Conservation (phyloP, 2,888 invertebrate species). For the Leptothorax acervorum region DNA sequence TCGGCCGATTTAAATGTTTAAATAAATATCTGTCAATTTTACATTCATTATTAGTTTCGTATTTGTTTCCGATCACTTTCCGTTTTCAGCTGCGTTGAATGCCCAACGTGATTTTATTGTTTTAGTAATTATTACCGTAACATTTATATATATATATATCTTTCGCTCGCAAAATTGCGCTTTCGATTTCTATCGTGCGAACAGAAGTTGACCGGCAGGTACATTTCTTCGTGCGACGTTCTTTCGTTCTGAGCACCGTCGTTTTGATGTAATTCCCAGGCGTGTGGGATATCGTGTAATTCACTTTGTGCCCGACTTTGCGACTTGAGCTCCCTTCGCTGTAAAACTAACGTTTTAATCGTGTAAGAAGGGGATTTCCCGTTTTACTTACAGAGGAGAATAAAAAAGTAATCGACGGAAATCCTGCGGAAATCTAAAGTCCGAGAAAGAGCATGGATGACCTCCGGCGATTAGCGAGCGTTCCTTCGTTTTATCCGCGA, state of each 20-base stretch:
- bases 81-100: slow-evolving; percentile 35
- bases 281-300: slow-evolving; percentile 41
- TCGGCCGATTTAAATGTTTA: slow-evolving; percentile 44
- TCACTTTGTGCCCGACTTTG: slow-evolving; percentile 51
- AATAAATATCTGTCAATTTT: slow-evolving; percentile 56
- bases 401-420: slow-evolving; percentile 60
- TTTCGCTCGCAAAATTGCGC: slow-evolving; percentile 31
- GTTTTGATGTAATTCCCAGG: slow-evolving; percentile 32
- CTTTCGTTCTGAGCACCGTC: slow-evolving; percentile 4
- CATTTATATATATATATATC: slow-evolving; percentile 40
- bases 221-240: slow-evolving; percentile 14
- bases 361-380: slow-evolving; percentile 55
- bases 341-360: slow-evolving; percentile 50
- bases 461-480: slow-evolving; percentile 59
- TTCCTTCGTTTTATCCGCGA: slow-evolving; percentile 66
- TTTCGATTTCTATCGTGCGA: slow-evolving; percentile 42
- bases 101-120: slow-evolving; percentile 37
- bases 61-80: slow-evolving; percentile 55
- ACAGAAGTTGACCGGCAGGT: not conserved
- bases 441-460: slow-evolving; percentile 51
- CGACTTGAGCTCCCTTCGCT: slow-evolving; percentile 41
- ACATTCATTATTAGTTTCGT: slow-evolving; percentile 53
- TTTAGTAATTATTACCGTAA: slow-evolving; percentile 39
- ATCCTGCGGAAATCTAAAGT: slow-evolving; percentile 64
- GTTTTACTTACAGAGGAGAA: slow-evolving; percentile 44